These are phyloP conservation scores for Dorcus hopei DNA, from an alignment of 2,888 invertebrate genomes.

Conservation along the genomic window DNA sequence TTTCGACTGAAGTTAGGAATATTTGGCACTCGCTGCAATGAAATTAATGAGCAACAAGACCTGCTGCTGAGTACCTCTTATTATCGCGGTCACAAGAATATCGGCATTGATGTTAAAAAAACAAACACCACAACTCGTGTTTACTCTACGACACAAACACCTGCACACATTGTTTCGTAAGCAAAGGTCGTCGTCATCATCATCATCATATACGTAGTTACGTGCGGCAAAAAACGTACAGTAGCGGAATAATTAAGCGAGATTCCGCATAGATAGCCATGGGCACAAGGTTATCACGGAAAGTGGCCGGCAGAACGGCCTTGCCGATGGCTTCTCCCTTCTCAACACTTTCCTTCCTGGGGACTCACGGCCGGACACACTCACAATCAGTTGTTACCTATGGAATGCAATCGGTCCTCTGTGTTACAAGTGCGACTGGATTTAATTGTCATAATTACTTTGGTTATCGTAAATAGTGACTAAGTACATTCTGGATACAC, in stretches of 20 bases:
- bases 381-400: not conserved
- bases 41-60: too few relatives aligned
- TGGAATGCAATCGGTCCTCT: not conserved
- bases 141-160: too few relatives aligned
- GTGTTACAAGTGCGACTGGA: not conserved
- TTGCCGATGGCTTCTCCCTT: constrained; percentile 34
- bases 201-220: too few relatives aligned
- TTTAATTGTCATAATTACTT: not conserved
- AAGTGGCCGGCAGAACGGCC: constrained; percentile 34
- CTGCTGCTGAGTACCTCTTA: too few relatives aligned
- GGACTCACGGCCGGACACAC: constrained; percentile 34
- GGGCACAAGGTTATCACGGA: constrained; percentile 37
- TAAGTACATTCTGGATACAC: not conserved
- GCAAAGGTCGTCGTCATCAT: too few relatives aligned
- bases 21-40: too few relatives aligned
- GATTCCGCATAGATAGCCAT: constrained; percentile 39
- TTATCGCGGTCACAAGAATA: too few relatives aligned
- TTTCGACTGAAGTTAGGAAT: too few relatives aligned
- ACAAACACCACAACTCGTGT: too few relatives aligned
- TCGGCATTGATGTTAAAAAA: too few relatives aligned
- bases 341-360: constrained; percentile 39
- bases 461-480: not conserved
- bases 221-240: too few relatives aligned
- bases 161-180: too few relatives aligned
- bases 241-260: constrained; percentile 1